Evolutionary conservation across 2,888 invertebrate species (phyloP).

Genomic region (Eupithecia insigniata): DNA sequence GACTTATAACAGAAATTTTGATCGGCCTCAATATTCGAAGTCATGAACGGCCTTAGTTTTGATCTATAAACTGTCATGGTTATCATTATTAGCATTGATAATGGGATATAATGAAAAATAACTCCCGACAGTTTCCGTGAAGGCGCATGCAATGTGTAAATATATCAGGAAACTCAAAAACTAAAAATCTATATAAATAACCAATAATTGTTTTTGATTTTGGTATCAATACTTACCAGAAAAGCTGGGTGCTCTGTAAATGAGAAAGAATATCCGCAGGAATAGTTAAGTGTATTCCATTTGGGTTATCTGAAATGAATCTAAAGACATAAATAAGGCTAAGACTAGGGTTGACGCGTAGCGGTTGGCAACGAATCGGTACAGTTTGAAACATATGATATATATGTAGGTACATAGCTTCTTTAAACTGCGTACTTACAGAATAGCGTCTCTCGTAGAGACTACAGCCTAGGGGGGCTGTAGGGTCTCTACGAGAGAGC

Average conservation of each 20-base stretch:
- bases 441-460: no score
- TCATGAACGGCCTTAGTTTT: background rate
- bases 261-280: background rate
- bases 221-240: background rate
- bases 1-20: no score
- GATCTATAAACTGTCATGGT: background rate
- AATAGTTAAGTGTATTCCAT: background rate
- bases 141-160: no score
- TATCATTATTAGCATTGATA: background rate
- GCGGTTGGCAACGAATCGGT: background rate
- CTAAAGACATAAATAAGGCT: background rate
- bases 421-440: no score
- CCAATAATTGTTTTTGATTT: background rate
- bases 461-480: no score
- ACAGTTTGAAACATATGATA: background rate
- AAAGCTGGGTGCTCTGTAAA: conserved; percentile 1
- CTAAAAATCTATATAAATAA: background rate
- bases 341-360: background rate
- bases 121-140: no score
- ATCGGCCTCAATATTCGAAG: no score
- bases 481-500: no score
- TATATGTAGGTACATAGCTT: no score
- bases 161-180: no score
- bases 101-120: background rate
- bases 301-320: background rate